These are phyloP conservation scores for Epizoanthus ramosus DNA, from an alignment of 92 coral and sea anemone genomes.

Conservation along the genomic window DNA sequence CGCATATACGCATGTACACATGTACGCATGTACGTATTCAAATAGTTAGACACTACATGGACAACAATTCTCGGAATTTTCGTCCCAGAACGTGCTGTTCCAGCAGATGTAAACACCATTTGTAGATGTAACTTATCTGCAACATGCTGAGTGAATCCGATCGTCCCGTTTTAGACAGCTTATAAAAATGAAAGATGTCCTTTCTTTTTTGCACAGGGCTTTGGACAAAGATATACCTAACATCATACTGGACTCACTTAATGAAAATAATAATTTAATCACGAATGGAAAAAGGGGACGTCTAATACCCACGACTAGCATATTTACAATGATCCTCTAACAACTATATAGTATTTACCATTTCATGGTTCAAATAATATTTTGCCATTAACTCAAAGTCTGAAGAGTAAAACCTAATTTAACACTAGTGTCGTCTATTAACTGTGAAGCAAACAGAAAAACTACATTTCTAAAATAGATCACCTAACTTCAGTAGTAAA, in stretches of 20 bases:
- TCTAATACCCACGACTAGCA: not conserved
- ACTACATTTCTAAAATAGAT: no score
- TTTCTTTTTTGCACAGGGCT: no score
- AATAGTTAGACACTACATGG: no score
- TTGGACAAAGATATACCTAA: not conserved
- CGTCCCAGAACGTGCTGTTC: no score
- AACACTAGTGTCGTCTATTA: not conserved
- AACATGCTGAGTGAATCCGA: no score
- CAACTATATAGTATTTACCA: slow-evolving; percentile 21
- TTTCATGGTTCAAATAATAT: not conserved
- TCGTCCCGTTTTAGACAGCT: no score
- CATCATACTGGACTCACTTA: not conserved
- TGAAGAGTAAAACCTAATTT: not conserved
- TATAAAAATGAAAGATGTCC: no score
- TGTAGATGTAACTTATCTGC: no score
- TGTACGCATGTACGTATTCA: no score
- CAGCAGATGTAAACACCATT: no score
- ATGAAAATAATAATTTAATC: slow-evolving; percentile 9
- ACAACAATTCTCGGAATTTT: no score
- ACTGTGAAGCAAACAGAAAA: not conserved
- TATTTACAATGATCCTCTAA: slow-evolving; percentile 19
- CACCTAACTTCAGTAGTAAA: not conserved
- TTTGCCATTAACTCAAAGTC: not conserved
- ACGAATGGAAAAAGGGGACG: not conserved
- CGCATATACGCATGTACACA: no score